Percentiles rank a stretch among this genome's conserved stretches.
Conservation (phyloP, 2,113 vertebrate genomes). For the Oncorhynchus gorbuscha region DNA sequence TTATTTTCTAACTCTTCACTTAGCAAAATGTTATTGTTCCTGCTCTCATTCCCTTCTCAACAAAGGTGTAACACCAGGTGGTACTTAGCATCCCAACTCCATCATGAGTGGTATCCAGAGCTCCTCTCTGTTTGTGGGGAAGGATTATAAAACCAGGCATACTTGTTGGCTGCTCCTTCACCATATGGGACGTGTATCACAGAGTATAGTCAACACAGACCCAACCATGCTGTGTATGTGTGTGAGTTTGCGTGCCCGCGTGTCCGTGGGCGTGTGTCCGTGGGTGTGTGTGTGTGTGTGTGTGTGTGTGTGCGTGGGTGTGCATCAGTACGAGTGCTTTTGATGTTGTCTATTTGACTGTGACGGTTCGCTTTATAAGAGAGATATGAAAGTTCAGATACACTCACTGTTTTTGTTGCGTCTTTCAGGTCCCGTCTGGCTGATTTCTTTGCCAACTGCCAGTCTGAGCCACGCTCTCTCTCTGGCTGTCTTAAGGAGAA, state of each 20-base stretch:
- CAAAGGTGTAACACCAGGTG: neutral
- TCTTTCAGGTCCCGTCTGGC: constrained; percentile 89
- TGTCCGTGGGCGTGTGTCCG: neutral
- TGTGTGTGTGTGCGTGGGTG: neutral
- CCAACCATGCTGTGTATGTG: neutral
- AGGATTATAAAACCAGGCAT: neutral
- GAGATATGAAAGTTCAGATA: no score
- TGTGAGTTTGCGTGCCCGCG: neutral
- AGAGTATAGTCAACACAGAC: neutral
- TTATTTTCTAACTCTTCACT: neutral
- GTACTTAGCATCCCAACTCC: no score
- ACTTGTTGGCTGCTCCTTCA: neutral
- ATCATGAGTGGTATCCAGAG: neutral
- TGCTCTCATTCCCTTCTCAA: neutral
- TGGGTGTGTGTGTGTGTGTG: neutral
- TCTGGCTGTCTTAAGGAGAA: constrained; percentile 94
- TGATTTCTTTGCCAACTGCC: constrained; percentile 96
- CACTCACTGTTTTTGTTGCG: constrained; percentile 5
- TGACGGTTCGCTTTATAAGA: no score
- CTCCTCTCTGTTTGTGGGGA: neutral
- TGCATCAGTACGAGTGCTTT: neutral
- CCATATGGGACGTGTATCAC: neutral
- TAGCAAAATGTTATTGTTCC: no score
- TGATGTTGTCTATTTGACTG: no score
- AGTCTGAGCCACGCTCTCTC: constrained; percentile 86